Conservation (phyloP, 2,888 invertebrate species). For the Agonopterix subpropinquella region DNA sequence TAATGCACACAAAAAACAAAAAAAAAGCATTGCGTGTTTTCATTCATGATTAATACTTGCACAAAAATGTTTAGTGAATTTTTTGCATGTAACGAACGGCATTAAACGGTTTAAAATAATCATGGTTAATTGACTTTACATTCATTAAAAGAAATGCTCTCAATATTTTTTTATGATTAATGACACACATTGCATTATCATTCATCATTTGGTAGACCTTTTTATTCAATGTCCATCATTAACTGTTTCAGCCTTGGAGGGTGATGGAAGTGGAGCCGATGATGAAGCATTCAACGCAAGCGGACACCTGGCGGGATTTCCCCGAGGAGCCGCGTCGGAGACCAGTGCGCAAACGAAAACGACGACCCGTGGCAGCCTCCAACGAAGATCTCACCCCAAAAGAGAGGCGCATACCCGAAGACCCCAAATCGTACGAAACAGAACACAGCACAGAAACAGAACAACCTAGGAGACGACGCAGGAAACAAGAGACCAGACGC, state of each 20-base stretch:
- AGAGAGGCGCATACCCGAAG: slow-evolving; percentile 34
- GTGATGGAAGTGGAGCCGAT: slow-evolving; percentile 48
- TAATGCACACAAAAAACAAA: no score
- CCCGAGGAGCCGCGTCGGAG: slow-evolving; percentile 60
- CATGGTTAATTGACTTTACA: no score
- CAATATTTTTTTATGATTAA: no score
- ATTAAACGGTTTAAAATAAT: no score
- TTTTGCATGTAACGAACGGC: no score
- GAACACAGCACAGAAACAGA: slow-evolving; percentile 31
- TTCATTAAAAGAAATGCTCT: no score
- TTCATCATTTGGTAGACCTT: no score
- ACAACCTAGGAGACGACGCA: slow-evolving; percentile 42
- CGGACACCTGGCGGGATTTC: slow-evolving; percentile 44
- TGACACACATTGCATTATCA: no score
- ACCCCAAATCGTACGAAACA: slow-evolving; percentile 28
- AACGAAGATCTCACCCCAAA: slow-evolving; percentile 31
- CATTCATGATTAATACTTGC: no score
- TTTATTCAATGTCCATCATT: no score
- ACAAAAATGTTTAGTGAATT: no score
- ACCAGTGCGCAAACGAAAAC: slow-evolving; percentile 75
- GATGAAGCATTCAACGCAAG: slow-evolving; percentile 27
- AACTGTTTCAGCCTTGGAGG: slow-evolving; percentile 67
- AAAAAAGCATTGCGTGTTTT: no score
- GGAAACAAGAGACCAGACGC: slow-evolving; percentile 39
- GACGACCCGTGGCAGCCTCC: slow-evolving; percentile 63